phyloP scores from a whole-genome alignment of 1,140 invertebrate species.

The Drosophila pachea region DNA sequence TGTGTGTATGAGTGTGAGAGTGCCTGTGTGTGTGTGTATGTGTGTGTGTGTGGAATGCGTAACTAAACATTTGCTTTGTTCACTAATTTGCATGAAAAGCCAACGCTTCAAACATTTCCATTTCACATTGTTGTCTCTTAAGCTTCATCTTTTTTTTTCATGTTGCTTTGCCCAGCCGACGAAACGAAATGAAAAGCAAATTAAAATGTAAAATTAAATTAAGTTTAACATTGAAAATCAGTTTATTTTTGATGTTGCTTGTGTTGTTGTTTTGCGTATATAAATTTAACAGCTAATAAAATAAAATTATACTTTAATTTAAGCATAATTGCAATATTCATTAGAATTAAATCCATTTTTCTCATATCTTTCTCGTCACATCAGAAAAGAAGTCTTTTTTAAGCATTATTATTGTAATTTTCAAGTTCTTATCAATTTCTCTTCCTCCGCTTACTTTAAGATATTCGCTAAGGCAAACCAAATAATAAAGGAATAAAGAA shows the following conservation, averaged over 20 bases:
- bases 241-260: constrained; percentile 60
- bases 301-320: constrained; percentile 75
- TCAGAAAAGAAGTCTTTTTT: constrained; percentile 70
- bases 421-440: constrained; percentile 36
- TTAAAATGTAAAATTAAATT: constrained; percentile 46
- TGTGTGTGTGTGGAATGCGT: constrained; percentile 29
- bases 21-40: constrained; percentile 17
- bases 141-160: constrained; percentile 44
- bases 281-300: constrained; percentile 77
- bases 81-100: constrained; percentile 44
- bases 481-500: constrained; percentile 49
- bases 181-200: constrained; percentile 66
- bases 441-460: constrained; percentile 39
- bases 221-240: constrained; percentile 76
- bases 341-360: constrained; percentile 66
- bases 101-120: constrained; percentile 27
- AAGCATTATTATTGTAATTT: constrained; percentile 70
- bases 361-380: constrained; percentile 42
- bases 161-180: constrained; percentile 62
- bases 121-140: background rate
- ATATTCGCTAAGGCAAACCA: constrained; percentile 54
- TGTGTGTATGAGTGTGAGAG: constrained; percentile 26
- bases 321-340: constrained; percentile 72
- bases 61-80: constrained; percentile 50
- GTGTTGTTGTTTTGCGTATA: constrained; percentile 64